Base-by-base conservation (phyloP, 2,888 invertebrate species). In the Stenodema calcarata region DNA sequence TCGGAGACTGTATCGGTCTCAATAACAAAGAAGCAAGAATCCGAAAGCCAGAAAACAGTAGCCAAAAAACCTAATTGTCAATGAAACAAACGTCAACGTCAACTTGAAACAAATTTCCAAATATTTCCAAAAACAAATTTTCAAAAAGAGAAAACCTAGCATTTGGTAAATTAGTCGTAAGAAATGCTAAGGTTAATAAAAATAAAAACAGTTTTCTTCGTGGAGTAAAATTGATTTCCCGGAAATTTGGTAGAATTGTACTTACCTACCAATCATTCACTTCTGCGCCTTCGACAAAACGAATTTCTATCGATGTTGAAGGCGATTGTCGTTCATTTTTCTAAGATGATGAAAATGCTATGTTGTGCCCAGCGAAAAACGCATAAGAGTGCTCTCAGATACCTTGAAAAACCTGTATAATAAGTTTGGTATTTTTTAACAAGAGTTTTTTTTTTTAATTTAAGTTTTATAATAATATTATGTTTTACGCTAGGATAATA, bases 31-130 rank as follows among this genome's bases (percentile, higher is more conserved):
- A 18, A 23, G 18, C 3, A 62, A 62, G 9, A 62, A 62, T 62
- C 62, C 23, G 62, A 9, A 62, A 62, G 23, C 62, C 62, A 62
- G 62, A 62, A 70, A 70, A 70, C 70, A 6, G 69, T 86, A 0
- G 79, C 41, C 62, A 76, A 78, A 86, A 86, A 86, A 23, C 69
- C n/a, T 86, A n/a, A 27, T 86, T 30, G 85, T 86, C 79, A 79
- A 83, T 42, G 80, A 86, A 86, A n/a, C n/a, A n/a, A n/a, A n/a
- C n/a, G 69, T 79, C n/a, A 81, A 47, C 35, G 44, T 30, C 86
- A 86, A 69, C 79, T 86, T n/a, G 18, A 50, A 86, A 47, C 62
- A 42, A 76, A 83, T 70, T 86, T 82, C 28, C 35, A 86, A 42
- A n/a, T n/a, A n/a, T n/a, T n/a, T n/a, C n/a, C n/a, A n/a, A n/a